Evolutionary conservation across 1,140 invertebrate genomes (phyloP).

Genomic region (Heliconius himera): DNA sequence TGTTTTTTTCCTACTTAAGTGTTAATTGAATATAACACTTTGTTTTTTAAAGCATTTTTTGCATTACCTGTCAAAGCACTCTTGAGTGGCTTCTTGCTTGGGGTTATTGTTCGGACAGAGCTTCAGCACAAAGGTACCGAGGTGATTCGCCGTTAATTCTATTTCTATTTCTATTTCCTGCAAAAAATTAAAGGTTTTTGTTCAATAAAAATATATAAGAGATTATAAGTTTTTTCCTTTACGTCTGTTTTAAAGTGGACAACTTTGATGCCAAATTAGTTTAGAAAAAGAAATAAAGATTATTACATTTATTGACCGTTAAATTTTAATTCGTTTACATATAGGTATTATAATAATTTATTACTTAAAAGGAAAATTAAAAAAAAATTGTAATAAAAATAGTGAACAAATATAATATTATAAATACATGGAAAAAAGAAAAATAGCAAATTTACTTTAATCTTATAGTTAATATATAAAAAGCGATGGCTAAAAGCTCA

Average conservation of each 20-base stretch:
- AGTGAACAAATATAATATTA: too few relatives aligned
- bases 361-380: too few relatives aligned
- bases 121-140: conserved; percentile 91
- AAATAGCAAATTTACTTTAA: too few relatives aligned
- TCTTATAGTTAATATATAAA: too few relatives aligned
- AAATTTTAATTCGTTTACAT: background rate
- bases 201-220: background rate
- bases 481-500: background rate
- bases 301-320: background rate
- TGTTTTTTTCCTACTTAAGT: background rate
- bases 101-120: conserved; percentile 94
- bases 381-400: too few relatives aligned
- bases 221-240: background rate
- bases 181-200: conserved; percentile 27
- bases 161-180: conserved; percentile 92
- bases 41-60: conserved; percentile 2
- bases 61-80: conserved; percentile 89
- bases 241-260: background rate
- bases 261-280: background rate
- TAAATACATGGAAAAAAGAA: too few relatives aligned
- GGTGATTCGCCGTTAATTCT: conserved; percentile 95
- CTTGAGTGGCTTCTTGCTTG: conserved; percentile 87
- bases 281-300: background rate
- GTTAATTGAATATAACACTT: background rate
- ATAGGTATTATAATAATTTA: too few relatives aligned